Conservation (phyloP, 1,140 invertebrate species). For the Orussus abietinus region DNA sequence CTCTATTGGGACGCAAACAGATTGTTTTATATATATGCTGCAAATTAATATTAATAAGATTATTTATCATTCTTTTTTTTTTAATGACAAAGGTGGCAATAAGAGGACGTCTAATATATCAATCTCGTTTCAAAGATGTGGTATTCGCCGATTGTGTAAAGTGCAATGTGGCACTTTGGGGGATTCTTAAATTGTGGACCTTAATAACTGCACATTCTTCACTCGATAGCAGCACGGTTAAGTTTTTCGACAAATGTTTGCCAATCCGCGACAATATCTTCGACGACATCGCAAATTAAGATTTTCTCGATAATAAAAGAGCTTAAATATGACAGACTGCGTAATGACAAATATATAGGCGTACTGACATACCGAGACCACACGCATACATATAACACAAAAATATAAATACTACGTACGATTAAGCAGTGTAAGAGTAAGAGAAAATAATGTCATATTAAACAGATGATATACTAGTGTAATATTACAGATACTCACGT, state of each 20-base stretch:
- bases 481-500: constrained; percentile 31
- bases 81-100: constrained; percentile 14
- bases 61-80: constrained; percentile 16
- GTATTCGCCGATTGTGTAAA: constrained; percentile 8
- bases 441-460: constrained; percentile 31
- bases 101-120: constrained; percentile 5
- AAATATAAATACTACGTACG: constrained; percentile 27
- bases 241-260: constrained; percentile 16
- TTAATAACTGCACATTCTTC: constrained; percentile 18
- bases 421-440: constrained; percentile 19
- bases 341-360: constrained; percentile 37
- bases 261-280: constrained; percentile 40
- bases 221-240: constrained; percentile 13
- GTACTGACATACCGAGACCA: constrained; percentile 29
- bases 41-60: constrained; percentile 17
- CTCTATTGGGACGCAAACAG: constrained; percentile 24
- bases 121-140: not conserved
- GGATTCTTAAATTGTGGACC: constrained; percentile 26
- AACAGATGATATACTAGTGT: constrained; percentile 27
- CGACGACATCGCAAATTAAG: constrained; percentile 19
- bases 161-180: constrained; percentile 8
- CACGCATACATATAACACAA: constrained; percentile 15
- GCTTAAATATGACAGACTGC: constrained; percentile 39
- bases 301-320: constrained; percentile 32
- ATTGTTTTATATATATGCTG: constrained; percentile 16